A percentile compares a stretch with the other conserved stretches of the same genome.
Conservation (phyloP, 2,888 invertebrate genomes). For the Nephrotoma appendiculata region DNA sequence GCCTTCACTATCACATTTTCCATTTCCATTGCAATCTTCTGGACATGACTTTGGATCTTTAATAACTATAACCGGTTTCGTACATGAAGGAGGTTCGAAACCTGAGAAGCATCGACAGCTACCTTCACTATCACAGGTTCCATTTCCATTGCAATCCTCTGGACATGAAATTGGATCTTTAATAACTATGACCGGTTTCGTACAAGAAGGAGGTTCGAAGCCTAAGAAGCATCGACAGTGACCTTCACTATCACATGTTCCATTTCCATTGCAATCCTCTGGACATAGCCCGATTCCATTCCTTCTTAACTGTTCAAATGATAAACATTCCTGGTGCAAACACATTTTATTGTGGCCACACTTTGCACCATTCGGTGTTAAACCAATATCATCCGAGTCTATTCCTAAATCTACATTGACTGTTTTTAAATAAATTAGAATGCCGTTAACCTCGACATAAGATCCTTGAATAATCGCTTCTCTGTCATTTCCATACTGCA, state of each 20-base stretch:
- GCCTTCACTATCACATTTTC: constrained; percentile 74
- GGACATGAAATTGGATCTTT: constrained; percentile 37
- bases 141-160: constrained; percentile 67
- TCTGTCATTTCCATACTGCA: constrained; percentile 91
- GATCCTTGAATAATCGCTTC: constrained; percentile 52
- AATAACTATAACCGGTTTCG: no score
- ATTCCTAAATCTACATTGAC: constrained; percentile 86
- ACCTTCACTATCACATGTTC: constrained; percentile 75
- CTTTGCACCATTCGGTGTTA: constrained; percentile 75
- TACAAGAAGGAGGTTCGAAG: constrained; percentile 77
- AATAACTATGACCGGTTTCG: constrained; percentile 41
- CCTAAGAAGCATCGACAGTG: constrained; percentile 91
- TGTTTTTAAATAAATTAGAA: constrained; percentile 76
- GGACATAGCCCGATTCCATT: constrained; percentile 47
- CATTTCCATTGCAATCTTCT: no score
- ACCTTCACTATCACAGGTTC: no score
- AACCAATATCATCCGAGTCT: constrained; percentile 82
- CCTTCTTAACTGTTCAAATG: constrained; percentile 47
- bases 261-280: constrained; percentile 67
- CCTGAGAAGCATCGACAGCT: no score
- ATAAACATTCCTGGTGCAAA: constrained; percentile 71
- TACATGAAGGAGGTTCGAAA: no score
- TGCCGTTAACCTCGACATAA: constrained; percentile 64
- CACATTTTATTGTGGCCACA: constrained; percentile 60
- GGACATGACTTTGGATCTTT: no score